A percentile compares a stretch with the other conserved stretches of the same genome.
These are phyloP conservation scores for Propithecus perrieri DNA, from an alignment of 2,797 vertebrate genomes.

Conservation along the genomic window DNA sequence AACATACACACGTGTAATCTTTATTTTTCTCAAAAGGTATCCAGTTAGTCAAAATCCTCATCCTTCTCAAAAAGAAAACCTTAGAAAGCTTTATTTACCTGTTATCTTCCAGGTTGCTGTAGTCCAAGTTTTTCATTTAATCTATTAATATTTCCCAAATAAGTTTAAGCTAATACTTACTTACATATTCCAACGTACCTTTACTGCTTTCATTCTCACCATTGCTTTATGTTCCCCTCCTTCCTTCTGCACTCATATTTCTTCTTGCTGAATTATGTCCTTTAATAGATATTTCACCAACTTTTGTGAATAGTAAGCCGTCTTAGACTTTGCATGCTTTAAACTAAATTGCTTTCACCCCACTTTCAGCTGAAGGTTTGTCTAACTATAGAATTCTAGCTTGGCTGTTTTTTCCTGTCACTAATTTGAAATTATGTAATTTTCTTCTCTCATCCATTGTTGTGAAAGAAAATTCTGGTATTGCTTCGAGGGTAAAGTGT, in stretches of 20 bases:
- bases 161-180: not conserved
- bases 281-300: not conserved
- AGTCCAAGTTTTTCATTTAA: not conserved
- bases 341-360: not conserved
- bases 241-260: not conserved
- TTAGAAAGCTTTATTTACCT: not conserved
- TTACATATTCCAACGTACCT: rapidly evolving
- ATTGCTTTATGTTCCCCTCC: rapidly evolving
- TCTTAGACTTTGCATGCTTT: not conserved
- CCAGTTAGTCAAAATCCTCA: not conserved
- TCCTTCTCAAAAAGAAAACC: not conserved
- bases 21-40: not conserved
- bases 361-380: not conserved
- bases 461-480: not conserved
- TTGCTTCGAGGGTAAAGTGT: not conserved
- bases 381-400: no score
- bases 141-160: not conserved
- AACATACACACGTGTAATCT: not conserved
- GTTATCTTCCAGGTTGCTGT: not conserved
- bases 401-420: not conserved
- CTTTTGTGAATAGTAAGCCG: not conserved
- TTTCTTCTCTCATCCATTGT: not conserved
- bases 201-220: not conserved
- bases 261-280: not conserved
- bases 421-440: not conserved